Evolutionary conservation across 2,888 invertebrate genomes (phyloP).

Genomic region (Schrankia costaestrigalis): DNA sequence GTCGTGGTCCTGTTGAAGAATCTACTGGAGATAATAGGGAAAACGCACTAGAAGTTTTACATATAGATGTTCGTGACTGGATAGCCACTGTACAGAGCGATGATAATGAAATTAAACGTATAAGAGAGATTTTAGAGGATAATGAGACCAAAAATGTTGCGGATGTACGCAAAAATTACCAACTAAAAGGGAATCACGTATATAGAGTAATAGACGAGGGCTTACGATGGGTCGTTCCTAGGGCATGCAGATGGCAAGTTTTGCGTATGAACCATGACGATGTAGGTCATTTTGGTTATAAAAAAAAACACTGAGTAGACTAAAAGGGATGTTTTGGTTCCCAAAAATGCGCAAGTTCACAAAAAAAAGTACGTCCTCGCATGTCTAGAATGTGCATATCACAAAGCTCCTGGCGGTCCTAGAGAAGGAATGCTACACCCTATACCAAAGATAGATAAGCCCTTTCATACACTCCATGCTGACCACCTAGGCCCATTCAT

Average conservation of each 20-base stretch:
- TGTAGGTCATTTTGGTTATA: conserved; percentile 13
- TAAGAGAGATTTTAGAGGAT: conserved; percentile 2
- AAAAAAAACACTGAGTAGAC: conserved; percentile 5
- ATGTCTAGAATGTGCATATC: conserved; percentile 6
- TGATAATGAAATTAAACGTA: conserved; percentile 20
- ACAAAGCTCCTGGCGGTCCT: conserved; percentile 2
- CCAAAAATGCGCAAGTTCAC: conserved; percentile 7
- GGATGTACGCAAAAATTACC: conserved; percentile 7
- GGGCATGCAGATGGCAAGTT: conserved; percentile 33
- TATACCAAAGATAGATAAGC: conserved; percentile 5
- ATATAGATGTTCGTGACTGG: conserved; percentile 11
- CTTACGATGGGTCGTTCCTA: conserved; percentile 4
- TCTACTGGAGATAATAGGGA: conserved; percentile 3
- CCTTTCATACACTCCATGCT: conserved; percentile 6
- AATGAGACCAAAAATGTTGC: neutral
- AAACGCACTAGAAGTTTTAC: conserved; percentile 1
- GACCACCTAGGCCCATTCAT: conserved; percentile 8
- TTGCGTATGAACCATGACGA: conserved; percentile 47
- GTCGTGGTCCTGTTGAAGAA: conserved; percentile 5
- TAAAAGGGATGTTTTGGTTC: conserved; percentile 6
- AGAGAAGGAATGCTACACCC: conserved; percentile 8
- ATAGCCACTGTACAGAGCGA: conserved; percentile 15
- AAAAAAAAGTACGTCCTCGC: conserved; percentile 5
- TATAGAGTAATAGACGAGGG: conserved; percentile 1
- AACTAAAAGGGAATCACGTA: conserved; percentile 3